A percentile compares a stretch with the other conserved stretches of the same genome.
Conservation (phyloP, 2,888 invertebrate species). For the Drosophila putrida region DNA sequence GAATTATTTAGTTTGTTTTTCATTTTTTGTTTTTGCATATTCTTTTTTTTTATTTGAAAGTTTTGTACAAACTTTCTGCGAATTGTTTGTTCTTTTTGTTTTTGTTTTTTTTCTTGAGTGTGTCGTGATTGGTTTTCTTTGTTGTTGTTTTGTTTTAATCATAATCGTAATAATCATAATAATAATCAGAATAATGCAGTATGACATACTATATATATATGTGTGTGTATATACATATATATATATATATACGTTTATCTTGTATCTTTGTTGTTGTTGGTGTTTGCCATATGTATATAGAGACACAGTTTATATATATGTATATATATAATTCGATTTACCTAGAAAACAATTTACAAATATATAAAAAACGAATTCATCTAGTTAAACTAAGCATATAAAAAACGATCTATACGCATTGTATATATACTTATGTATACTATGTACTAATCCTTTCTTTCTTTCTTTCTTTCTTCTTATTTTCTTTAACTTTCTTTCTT, state of each 20-base stretch:
- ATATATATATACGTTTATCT: conserved; percentile 11
- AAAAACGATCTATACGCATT: conserved; percentile 58
- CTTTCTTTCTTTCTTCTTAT: conserved; percentile 1
- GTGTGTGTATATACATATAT: conserved; percentile 29
- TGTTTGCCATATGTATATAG: conserved; percentile 15
- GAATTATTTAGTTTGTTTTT: conserved; percentile 74
- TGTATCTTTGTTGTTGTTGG: conserved; percentile 15
- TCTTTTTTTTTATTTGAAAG: conserved; percentile 53
- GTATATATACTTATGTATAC: conserved; percentile 34
- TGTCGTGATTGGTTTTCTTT: conserved; percentile 50
- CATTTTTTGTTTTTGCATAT: conserved; percentile 40
- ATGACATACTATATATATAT: conserved; percentile 61
- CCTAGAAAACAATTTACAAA: conserved; percentile 82
- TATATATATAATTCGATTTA: conserved; percentile 83
- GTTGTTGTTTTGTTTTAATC: conserved; percentile 24
- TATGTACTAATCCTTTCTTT: conserved; percentile 20
- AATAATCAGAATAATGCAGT: conserved; percentile 61
- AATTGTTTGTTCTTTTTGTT: conserved; percentile 27
- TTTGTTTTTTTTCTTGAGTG: conserved; percentile 28
- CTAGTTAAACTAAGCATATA: conserved; percentile 69
- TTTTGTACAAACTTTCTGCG: conserved; percentile 49
- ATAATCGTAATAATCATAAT: conserved; percentile 53
- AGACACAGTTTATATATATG: conserved; percentile 36
- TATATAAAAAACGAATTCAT: conserved; percentile 78
- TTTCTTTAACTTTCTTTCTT: background rate